Evolutionary conservation across 2,888 invertebrate genomes (phyloP), one percentile per base, ranked within the genome.

Genomic region (Drosophila buzzatii): DNA sequence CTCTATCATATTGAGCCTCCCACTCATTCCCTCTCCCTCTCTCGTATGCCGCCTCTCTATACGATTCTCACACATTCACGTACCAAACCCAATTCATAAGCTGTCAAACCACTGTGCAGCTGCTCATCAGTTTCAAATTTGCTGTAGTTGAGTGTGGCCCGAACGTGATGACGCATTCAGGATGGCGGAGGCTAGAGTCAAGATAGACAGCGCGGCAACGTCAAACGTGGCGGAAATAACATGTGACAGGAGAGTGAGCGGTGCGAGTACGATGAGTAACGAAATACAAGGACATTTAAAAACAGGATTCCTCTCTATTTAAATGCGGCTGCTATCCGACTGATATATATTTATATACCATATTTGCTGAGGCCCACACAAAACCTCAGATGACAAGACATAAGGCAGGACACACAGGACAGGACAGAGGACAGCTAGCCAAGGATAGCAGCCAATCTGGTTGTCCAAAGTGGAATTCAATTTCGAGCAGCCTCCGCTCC

Each of bases 391-490:
- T 79, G 76, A 61, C 79, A 79, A 57, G 23, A 52, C 47, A 51
- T 42, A 45, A 27, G 14, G 6, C 37, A 37, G 37, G 12, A 37
- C 37, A 33, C 23, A 27, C 27, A 27, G 27, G 27, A 27, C 27
- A n/a, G n/a, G n/a, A n/a, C n/a, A n/a, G n/a, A 33, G 16, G 20
- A 23, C 27, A 18, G 66, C 18, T 18, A 53, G 31, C 23, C 14
- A 27, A 27, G 68, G 41, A 62, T 51, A 49, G 42, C 73, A 65
- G 70, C 65, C 79, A 69, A 70, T 70, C 60, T 76, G 51, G 27
- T 67, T 64, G 67, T 79, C 59, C 62, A 64, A 72, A 80, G 70
- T 73, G 67, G 69, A 85, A 85, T 85, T 85, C 81, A 85, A 85
- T 85, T 89, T 83, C 60, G 61, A 49, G 56, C 61, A 79, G 31